Base-by-base conservation (phyloP, 1,140 invertebrate genomes). In the Cylas formicarius region DNA sequence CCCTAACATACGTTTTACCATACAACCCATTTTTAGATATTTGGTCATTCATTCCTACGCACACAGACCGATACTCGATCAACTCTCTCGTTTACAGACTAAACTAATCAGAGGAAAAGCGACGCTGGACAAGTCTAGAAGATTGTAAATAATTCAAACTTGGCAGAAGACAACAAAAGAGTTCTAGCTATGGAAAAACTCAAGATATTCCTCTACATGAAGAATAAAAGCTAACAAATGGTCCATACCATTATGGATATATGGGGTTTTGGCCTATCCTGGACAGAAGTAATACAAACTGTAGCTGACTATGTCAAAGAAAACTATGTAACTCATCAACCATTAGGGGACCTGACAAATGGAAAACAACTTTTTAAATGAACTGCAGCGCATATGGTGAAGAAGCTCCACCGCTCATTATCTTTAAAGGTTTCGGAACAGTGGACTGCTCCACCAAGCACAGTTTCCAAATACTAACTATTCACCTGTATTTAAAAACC, bases 381-480 rank as follows among this genome's bases (percentile, higher is more conserved):
- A 49, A 40, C 11, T 43, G 53, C 20, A 62, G 44, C 56, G 65
- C 61, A 24, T 29, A 27, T 40, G 62, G 60, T 24, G 36, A 54
- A 23, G 63, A 63, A 56, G 31, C 45, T 28, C 51, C 52, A 24
- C 62, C 63, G 11, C 40, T 67, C 10, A 61, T 66, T 13, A 50
- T 63, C 10, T 61, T 40, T 49, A 55, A 57, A 34, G 53, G 48
- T 46, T 18, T 46, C 24, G 44, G 35, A 47, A 17, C n/a, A 53
- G 23, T 56, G 42, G 51, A 34, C 27, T 9, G 29, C 45, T 27
- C 10, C 14, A 6, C 43, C 33, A 37, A 18, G 32, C 8, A 43
- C 4, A 8, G 19, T 62, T 44, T 50, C 49, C 55, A 22, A 50
- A 48, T 9, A 62, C 51, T 8, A 43, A 36, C 6, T 60, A 63